phyloP scores from a whole-genome alignment of 2,888 invertebrate genomes.

The Drosophila algonquin region DNA sequence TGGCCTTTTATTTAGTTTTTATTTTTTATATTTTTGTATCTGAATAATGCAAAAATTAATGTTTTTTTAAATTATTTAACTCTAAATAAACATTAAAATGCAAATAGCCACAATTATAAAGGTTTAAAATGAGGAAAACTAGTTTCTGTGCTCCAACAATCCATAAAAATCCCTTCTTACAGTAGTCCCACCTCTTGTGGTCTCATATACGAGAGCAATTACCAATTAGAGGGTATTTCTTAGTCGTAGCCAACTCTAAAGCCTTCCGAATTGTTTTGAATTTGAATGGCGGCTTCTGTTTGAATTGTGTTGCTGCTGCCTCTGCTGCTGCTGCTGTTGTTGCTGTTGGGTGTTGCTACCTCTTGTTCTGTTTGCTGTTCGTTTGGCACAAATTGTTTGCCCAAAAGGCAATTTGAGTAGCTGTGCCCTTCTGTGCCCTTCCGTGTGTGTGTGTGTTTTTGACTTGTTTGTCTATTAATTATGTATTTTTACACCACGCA shows the following conservation, averaged over 20 bases:
- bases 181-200: too few species aligned
- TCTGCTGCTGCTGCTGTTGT: slow-evolving; percentile 18
- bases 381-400: slow-evolving; percentile 50
- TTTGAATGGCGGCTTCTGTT: slow-evolving; percentile 52
- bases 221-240: fast-evolving
- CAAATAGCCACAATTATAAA: too few species aligned
- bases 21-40: too few species aligned
- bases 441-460: slow-evolving; percentile 5
- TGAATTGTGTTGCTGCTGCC: slow-evolving; percentile 27
- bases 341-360: slow-evolving; percentile 20
- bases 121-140: too few species aligned
- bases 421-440: neutral
- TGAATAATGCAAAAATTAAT: too few species aligned
- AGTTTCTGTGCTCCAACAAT: too few species aligned
- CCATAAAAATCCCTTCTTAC: too few species aligned
- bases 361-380: slow-evolving; percentile 30
- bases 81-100: too few species aligned
- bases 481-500: slow-evolving; percentile 45
- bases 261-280: slow-evolving; percentile 28
- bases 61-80: too few species aligned
- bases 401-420: slow-evolving; percentile 47
- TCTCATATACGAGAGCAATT: too few species aligned
- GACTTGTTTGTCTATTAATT: slow-evolving; percentile 64
- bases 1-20: too few species aligned
- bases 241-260: fast-evolving